Conservation (phyloP, 2,888 invertebrate species). For the Napeogenes inachia region DNA sequence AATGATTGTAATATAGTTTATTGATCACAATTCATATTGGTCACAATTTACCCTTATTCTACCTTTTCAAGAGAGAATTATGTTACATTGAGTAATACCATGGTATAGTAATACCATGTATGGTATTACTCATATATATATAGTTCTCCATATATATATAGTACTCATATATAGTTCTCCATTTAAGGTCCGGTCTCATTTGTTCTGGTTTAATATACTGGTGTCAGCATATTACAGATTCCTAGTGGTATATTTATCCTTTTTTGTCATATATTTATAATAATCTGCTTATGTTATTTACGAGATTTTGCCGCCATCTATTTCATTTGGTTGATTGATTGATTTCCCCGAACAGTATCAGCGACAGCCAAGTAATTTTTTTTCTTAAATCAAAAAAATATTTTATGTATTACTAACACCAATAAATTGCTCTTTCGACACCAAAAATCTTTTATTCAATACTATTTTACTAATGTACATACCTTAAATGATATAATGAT, state of each 20-base stretch:
- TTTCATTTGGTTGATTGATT: too few species aligned
- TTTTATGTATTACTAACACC: too few species aligned
- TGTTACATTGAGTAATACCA: slow-evolving; percentile 45
- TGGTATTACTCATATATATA: too few species aligned
- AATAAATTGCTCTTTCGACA: too few species aligned
- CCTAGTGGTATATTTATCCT: slow-evolving; percentile 78
- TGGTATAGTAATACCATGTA: too few species aligned
- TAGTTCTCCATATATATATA: slow-evolving; percentile 52
- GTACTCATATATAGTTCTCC: slow-evolving; percentile 43
- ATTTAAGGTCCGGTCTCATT: slow-evolving; percentile 68
- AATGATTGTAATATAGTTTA: too few species aligned
- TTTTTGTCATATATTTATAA: slow-evolving; percentile 49
- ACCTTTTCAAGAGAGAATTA: slow-evolving; percentile 17
- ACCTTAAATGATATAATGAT: too few species aligned
- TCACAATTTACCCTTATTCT: slow-evolving; percentile 6
- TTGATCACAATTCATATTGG: too few species aligned
- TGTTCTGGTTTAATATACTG: slow-evolving; percentile 71
- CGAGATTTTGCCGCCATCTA: slow-evolving; percentile 70
- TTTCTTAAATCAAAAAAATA: too few species aligned
- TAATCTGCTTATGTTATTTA: slow-evolving; percentile 73
- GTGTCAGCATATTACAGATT: slow-evolving; percentile 76
- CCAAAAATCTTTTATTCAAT: too few species aligned
- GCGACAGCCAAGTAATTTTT: slow-evolving; percentile 38
- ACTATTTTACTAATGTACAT: too few species aligned
- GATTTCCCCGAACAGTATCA: slow-evolving; percentile 72